Percentiles rank a stretch among this genome's conserved stretches.
Evolutionary conservation across 2,888 invertebrate genomes (phyloP).

Genomic region (Frankliniella fusca): DNA sequence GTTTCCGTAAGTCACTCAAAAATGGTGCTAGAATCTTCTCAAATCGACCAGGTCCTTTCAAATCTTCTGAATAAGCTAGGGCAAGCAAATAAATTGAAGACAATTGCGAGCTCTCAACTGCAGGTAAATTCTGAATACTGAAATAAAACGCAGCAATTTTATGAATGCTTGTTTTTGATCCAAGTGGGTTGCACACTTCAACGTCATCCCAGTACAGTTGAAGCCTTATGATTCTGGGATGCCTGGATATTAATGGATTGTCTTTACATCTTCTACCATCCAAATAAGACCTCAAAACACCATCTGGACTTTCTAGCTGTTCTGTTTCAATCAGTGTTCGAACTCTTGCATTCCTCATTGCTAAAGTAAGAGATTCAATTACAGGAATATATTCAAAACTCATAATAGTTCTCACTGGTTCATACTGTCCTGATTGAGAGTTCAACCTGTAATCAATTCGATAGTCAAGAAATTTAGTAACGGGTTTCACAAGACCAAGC

Average conservation of each 20-base stretch:
- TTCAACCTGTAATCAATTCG: neutral
- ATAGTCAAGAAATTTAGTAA: neutral
- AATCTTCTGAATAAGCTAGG: neutral
- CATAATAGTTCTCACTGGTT: neutral
- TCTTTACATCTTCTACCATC: neutral
- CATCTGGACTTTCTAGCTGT: neutral
- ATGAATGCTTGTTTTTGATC: neutral
- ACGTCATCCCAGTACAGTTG: constrained; percentile 1
- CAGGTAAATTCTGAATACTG: neutral
- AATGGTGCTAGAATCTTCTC: constrained; percentile 5
- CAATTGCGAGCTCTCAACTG: too few relatives aligned
- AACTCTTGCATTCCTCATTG: neutral
- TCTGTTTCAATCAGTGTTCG: neutral
- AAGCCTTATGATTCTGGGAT: neutral
- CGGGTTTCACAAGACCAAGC: neutral
- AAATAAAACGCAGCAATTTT: constrained; percentile 1
- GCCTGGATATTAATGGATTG: neutral
- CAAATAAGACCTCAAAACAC: neutral
- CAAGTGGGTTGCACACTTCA: neutral
- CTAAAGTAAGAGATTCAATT: neutral
- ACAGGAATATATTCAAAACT: neutral
- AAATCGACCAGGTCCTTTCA: neutral
- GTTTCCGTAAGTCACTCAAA: neutral
- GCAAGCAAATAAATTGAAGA: neutral
- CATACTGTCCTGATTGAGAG: neutral